These are phyloP conservation scores for Hydrozoanthus tunicans DNA, from an alignment of 64 coral and sea anemone species.

Conservation along the genomic window DNA sequence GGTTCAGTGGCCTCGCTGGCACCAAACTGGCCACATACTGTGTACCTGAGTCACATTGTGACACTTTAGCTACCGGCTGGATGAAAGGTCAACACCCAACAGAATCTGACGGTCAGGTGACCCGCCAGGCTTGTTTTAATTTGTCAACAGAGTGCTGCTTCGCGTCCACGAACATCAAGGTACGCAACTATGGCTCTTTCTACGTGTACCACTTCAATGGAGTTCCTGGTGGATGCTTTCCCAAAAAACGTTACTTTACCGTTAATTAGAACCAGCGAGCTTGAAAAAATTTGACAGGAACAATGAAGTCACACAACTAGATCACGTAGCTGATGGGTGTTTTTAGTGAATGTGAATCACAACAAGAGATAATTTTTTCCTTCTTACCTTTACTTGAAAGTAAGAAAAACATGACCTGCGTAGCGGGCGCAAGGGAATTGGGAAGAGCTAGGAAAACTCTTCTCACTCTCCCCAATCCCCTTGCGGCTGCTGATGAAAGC, in stretches of 20 bases:
- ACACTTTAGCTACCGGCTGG: not conserved
- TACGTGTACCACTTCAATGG: not conserved
- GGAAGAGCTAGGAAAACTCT: no score
- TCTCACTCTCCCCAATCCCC: no score
- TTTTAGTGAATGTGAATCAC: no score
- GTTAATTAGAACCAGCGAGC: not conserved
- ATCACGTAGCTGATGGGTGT: no score
- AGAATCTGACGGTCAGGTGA: not conserved
- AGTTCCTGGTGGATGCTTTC: not conserved
- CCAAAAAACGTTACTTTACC: not conserved
- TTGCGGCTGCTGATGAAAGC: no score
- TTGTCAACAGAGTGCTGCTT: not conserved
- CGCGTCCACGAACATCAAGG: not conserved
- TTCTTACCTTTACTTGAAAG: no score
- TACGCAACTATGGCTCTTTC: slow-evolving; percentile 16
- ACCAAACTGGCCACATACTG: not conserved
- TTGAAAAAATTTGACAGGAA: no score
- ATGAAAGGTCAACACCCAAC: not conserved
- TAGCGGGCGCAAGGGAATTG: no score
- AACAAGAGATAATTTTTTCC: no score
- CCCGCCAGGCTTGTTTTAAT: not conserved
- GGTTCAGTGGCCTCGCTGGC: not conserved
- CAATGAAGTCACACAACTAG: no score
- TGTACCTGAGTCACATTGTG: not conserved
- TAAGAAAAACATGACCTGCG: no score